Evolutionary conservation across 2,113 vertebrate genomes (phyloP).

Genomic region (Gambusia affinis): DNA sequence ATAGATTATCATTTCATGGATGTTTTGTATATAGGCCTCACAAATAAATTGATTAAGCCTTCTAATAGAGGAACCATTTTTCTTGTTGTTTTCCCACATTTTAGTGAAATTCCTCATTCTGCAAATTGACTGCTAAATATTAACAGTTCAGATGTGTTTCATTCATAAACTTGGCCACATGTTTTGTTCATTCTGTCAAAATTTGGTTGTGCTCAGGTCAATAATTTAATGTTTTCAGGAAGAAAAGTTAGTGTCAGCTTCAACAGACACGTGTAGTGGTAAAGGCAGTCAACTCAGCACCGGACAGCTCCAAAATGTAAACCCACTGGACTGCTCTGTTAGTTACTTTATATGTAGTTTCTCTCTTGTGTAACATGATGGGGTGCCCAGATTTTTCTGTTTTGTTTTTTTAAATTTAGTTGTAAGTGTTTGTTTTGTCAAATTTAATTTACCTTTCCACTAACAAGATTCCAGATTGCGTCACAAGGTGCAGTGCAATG

Average conservation of each 20-base stretch:
- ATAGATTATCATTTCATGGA: too few relatives aligned
- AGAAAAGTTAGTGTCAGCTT: slow-evolving; percentile 3
- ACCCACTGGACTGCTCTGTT: background rate
- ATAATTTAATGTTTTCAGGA: slow-evolving; percentile 31
- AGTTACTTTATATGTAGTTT: background rate
- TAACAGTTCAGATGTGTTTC: background rate
- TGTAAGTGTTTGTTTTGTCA: too few relatives aligned
- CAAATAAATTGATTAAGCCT: too few relatives aligned
- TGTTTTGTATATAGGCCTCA: too few relatives aligned
- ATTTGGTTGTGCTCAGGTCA: slow-evolving; percentile 29
- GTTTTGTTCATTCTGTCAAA: slow-evolving; percentile 27
- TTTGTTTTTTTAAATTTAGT: too few relatives aligned
- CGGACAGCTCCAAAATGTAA: slow-evolving; percentile 44
- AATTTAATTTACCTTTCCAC: too few relatives aligned
- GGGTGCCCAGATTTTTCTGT: too few relatives aligned
- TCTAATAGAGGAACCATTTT: too few relatives aligned
- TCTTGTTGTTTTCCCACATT: background rate
- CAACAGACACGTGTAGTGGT: background rate
- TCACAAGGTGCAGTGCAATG: too few relatives aligned
- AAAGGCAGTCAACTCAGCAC: slow-evolving; percentile 30
- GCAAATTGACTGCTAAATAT: too few relatives aligned
- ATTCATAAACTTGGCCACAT: background rate
- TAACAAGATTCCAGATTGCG: too few relatives aligned
- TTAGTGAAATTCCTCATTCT: too few relatives aligned
- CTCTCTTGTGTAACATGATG: background rate